Base-by-base conservation (phyloP, 2,797 vertebrate genomes). In the Melanotaenia nigrans region DNA sequence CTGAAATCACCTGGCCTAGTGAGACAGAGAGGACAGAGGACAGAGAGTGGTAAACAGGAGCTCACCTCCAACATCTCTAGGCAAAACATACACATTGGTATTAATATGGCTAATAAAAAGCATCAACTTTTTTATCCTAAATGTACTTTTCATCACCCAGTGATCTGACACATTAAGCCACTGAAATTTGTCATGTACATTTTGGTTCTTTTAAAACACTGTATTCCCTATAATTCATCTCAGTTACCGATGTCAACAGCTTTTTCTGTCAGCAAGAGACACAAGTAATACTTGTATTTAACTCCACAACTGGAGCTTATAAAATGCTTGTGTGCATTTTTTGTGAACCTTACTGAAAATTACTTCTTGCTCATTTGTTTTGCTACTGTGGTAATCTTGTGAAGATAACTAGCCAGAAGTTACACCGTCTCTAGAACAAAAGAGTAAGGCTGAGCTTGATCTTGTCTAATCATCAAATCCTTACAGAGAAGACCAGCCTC, bases 1-100 rank as follows among this genome's bases (percentile, higher is more conserved):
- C 92, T 79, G 92, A 92, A 88, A 99, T 94, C 68, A 99, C 85
- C 86, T 96, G 92, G 73, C 98, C 97, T 98, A 85, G 32, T 74
- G 45, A 69, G 20, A 71, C 22, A 79, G 58, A 60, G 18, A 12
- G 12, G 14, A 58, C 20, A 36, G 5, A 25, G 74, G 42, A 61
- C 18, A 68, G 2, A 59, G 20, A 8, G 45, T 1, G 7, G 20
- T 28, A 30, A 81, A 68, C n/a, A 42, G 2, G 36, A 67, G 49
- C 14, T 56, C 8, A 30, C 0, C 5, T 20, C 28, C 47, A 12
- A 57, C 3, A 22, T 33, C 1, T 49, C 0, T 3, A 28, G 6
- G 42, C 24, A 40, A 1, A 45, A 10, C 9, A 28, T 13, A 24
- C 11, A 22, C 3, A 25, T 22, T 25, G 2, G 12, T 53, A 12